Base-by-base conservation (phyloP, 2,888 invertebrate genomes). In the Philereme vetulata region DNA sequence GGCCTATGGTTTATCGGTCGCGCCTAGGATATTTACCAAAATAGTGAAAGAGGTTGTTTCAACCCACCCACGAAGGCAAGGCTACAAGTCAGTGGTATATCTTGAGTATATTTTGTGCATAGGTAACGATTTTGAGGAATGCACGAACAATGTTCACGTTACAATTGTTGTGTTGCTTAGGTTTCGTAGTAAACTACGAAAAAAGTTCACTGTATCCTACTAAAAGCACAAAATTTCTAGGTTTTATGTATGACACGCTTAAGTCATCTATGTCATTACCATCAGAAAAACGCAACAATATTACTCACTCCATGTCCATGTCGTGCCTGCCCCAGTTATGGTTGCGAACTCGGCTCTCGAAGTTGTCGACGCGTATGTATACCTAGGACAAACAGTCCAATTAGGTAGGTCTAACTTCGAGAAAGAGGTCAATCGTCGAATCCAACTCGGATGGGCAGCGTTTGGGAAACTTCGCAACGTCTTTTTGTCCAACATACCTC, bases 11-110 rank as follows among this genome's bases (percentile, higher is more conserved):
- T 38, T 72, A 1, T 64, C 50, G 0, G 32, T 55, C 1, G 71
- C 71, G 5, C 71, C 67, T 5, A 46, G 63, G 11, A 51, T 48
- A 3, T 69, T 68, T 48, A 67, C 63, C 0, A 70, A 68, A 51
- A 54, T 68, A 0, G 62, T 68, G 61, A 64, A 55, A 57, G 64
- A 58, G 7, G 43, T 43, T 43, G 10, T 43, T n/a, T n/a, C n/a
- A 11, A 38, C 42, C 4, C 52, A 56, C 34, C 40, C 68, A 5
- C 54, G 68, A 46, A 32, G 21, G 4, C 35, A 32, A n/a, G 67
- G 67, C 5, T 40, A 40, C 42, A 62, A 40, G n/a, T 67, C 65
- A 4, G 65, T 64, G 4, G 32, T 53, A 34, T 68, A 66, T 49
- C 48, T 68, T 4, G 67, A 68, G 21, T 65, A 68, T 44, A 56